Evolutionary conservation across 2,797 vertebrate genomes (phyloP).

Genomic region (Amniataba percoides): DNA sequence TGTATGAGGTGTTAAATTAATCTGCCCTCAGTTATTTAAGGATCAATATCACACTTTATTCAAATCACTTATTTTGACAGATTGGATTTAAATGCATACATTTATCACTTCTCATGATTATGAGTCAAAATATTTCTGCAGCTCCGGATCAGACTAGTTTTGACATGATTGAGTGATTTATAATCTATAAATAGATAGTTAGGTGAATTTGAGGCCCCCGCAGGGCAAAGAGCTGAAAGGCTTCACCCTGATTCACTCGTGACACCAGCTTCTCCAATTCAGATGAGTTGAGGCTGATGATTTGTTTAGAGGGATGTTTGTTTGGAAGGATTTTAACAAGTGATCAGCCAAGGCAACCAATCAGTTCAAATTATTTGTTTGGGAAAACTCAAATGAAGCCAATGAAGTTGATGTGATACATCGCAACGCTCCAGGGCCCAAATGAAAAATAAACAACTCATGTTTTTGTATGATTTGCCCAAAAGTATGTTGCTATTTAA

Average conservation of each 20-base stretch:
- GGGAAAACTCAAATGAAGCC: neutral
- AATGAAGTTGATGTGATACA: neutral
- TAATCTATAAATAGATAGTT: too few relatives aligned
- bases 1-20: conserved; percentile 16
- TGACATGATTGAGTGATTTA: too few relatives aligned
- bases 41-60: conserved; percentile 41
- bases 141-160: conserved; percentile 12
- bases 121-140: neutral
- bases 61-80: conserved; percentile 21
- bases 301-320: too few relatives aligned
- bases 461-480: neutral
- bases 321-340: neutral
- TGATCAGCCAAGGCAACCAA: neutral
- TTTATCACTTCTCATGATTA: conserved; percentile 15
- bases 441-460: neutral
- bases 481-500: neutral
- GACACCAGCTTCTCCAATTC: neutral
- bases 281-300: neutral
- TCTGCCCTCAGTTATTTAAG: conserved; percentile 12
- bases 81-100: neutral
- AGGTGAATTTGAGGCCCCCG: neutral
- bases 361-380: neutral
- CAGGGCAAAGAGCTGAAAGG: neutral
- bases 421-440: too few relatives aligned
- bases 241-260: conserved; percentile 1